These are phyloP conservation scores for Paedocypris micromegethes DNA, from an alignment of 2,797 vertebrate genomes.

Conservation along the genomic window DNA sequence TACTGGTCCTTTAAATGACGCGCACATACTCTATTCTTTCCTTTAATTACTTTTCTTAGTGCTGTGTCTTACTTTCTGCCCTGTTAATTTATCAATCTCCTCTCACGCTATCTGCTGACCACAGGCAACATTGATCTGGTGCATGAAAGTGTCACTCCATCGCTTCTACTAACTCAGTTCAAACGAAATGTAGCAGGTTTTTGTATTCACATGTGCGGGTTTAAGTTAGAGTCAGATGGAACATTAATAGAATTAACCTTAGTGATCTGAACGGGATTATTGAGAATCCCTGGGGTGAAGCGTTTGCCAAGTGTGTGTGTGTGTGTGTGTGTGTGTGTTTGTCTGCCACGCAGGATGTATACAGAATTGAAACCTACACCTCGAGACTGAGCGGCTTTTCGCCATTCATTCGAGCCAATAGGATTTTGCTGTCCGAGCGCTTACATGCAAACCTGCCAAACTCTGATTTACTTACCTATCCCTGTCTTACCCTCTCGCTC, in stretches of 20 bases:
- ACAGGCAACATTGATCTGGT: conserved; percentile 25
- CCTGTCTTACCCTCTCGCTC: conserved; percentile 9
- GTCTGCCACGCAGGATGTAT: conserved; percentile 3
- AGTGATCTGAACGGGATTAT: conserved; percentile 64
- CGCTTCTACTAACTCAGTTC: conserved; percentile 11
- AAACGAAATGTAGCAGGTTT: conserved; percentile 1
- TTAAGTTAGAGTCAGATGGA: conserved; percentile 54
- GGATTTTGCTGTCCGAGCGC: conserved; percentile 21
- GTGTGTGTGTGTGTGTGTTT: neutral
- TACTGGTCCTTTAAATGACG: conserved; percentile 30
- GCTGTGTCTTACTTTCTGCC: conserved; percentile 43
- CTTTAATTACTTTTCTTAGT: conserved; percentile 42
- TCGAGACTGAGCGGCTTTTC: conserved; percentile 22
- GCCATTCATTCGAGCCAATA: conserved; percentile 21
- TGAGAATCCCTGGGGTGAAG: conserved; percentile 40
- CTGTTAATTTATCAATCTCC: conserved; percentile 40
- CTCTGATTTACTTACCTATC: conserved; percentile 20
- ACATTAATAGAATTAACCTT: conserved; percentile 68
- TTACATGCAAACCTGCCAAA: conserved; percentile 3
- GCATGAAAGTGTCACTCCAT: conserved; percentile 18
- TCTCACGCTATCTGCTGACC: conserved; percentile 38
- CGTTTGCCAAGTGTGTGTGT: neutral
- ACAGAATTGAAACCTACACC: neutral
- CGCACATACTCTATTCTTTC: conserved; percentile 17
- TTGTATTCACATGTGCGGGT: conserved; percentile 4